Evolutionary conservation across 2,888 invertebrate species (phyloP), one percentile per base, ranked within the genome.

Genomic region (Clunio marinus): DNA sequence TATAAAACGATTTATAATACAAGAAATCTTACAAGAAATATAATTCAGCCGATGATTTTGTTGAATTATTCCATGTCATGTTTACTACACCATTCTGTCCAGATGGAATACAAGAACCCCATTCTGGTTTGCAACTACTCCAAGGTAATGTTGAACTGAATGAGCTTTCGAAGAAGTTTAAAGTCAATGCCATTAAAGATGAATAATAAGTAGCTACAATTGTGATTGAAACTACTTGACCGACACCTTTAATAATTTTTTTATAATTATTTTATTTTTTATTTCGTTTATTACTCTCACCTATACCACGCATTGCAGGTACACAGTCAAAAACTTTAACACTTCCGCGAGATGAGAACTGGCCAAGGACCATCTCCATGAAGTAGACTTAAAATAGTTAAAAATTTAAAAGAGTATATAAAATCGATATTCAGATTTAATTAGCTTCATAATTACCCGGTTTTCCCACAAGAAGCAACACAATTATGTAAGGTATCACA

Each of bases 281-380:
- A n/a, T n/a, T n/a, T n/a, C n/a, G n/a, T n/a, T n/a, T 75, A 75
- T 88, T n/a, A 41, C 2, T 41, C 10, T 41, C 15, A 41, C 41
- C 41, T n/a, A n/a, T n/a, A n/a, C 89, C 88, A 83, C 84, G 86
- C 75, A 89, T 82, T 0, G 86, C 82, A 4, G 89, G 89, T 13
- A 83, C 82, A 72, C 87, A 78, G 72, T 88, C 88, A 73, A 78
- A 82, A 17, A 87, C 83, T 73, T 86, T 86, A 13, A 87, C 85
- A 69, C 86, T 86, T 13, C 89, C 88, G 71, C 83, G 81, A 71
- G 86, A 85, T 28, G 85, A 84, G 75, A 88, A 90, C 76, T 90
- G 89, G 1, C 89, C 90, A 55, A 89, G 78, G 2, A 85, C 80
- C 80, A 88, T 84, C 77, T 90, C 89, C 77, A 90, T 77, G n/a